Evolutionary conservation across 1,140 invertebrate genomes (phyloP).

Genomic region (Leptinotarsa lineolata): DNA sequence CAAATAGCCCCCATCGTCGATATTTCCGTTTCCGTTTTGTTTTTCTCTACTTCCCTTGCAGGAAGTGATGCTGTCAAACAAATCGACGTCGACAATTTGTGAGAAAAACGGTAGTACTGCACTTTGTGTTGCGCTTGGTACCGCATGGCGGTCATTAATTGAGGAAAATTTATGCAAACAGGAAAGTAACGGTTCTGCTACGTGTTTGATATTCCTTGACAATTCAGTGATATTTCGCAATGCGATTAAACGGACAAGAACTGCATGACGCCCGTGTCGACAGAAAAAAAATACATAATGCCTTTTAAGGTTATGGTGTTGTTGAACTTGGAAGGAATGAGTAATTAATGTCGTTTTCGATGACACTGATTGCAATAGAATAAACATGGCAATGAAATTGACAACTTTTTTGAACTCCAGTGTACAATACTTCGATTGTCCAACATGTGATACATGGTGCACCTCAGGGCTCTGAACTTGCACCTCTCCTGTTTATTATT

Average conservation of each 20-base stretch:
- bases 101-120: neutral
- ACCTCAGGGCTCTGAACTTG: too few species aligned
- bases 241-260: neutral
- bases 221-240: constrained; percentile 3
- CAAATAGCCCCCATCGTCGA: neutral
- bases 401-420: too few species aligned
- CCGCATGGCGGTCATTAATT: neutral
- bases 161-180: constrained; percentile 2
- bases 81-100: neutral
- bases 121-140: neutral
- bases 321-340: neutral
- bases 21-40: neutral
- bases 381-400: too few species aligned
- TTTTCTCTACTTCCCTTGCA: neutral
- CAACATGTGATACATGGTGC: too few species aligned
- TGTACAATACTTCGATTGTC: too few species aligned
- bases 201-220: neutral
- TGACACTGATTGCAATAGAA: neutral
- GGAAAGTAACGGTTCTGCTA: neutral
- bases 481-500: too few species aligned
- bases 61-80: neutral
- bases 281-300: neutral
- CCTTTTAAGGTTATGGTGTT: neutral
- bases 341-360: neutral
- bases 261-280: neutral